phyloP scores from a whole-genome alignment of 2,888 invertebrate species.

The Chironomus riparius region DNA sequence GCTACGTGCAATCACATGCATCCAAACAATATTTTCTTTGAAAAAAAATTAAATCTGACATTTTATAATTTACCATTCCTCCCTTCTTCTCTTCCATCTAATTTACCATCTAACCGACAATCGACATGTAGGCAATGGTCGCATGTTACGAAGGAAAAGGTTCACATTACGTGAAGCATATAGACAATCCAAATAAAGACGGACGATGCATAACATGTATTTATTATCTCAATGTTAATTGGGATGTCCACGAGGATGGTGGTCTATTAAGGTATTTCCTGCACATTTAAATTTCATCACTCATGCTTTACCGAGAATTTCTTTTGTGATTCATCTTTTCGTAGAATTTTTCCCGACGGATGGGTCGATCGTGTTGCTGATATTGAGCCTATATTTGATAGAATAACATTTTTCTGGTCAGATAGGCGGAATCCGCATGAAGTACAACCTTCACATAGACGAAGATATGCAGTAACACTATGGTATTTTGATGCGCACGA shows the following conservation, averaged over 20 bases:
- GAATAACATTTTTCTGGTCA: slow-evolving; percentile 96
- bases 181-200: slow-evolving; percentile 95
- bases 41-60: background rate
- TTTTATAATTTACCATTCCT: background rate
- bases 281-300: no score
- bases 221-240: slow-evolving; percentile 92
- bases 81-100: no score
- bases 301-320: no score
- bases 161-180: slow-evolving; percentile 91
- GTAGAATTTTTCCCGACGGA: slow-evolving; percentile 80
- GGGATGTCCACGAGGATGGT: slow-evolving; percentile 77
- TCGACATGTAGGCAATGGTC: slow-evolving; percentile 80
- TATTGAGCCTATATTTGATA: slow-evolving; percentile 87
- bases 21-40: background rate
- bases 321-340: slow-evolving; percentile 29
- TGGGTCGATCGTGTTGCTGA: slow-evolving; percentile 73
- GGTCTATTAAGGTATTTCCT: slow-evolving; percentile 64
- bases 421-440: slow-evolving; percentile 94
- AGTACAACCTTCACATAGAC: slow-evolving; percentile 84
- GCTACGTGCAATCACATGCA: slow-evolving; percentile 9
- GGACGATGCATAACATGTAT: slow-evolving; percentile 96
- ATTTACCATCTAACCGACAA: no score
- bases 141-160: slow-evolving; percentile 95
- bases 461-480: slow-evolving; percentile 82
- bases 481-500: slow-evolving; percentile 88